Percentiles rank a stretch among this genome's conserved stretches.
Evolutionary conservation across 2,797 vertebrate genomes (phyloP).

Genomic region (Iguana delicatissima): DNA sequence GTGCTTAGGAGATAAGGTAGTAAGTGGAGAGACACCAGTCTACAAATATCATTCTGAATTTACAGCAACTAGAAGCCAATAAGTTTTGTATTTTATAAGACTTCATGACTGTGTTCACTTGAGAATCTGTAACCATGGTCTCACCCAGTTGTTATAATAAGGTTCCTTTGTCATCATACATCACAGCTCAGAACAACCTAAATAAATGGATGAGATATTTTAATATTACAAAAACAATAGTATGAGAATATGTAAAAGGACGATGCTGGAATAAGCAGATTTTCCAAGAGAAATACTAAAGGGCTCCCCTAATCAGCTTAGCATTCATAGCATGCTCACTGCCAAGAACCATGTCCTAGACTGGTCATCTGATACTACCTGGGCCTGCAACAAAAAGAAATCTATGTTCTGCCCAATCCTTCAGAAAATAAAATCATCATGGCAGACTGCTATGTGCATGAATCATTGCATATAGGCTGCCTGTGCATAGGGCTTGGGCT

Average conservation of each 20-base stretch:
- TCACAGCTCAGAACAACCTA: neutral
- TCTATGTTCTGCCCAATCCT: neutral
- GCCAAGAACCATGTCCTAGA: slow-evolving; percentile 1
- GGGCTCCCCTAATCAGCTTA: neutral
- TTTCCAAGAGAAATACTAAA: slow-evolving; percentile 9
- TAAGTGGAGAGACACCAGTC: neutral
- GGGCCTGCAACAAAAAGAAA: neutral
- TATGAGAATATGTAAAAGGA: neutral
- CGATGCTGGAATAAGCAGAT: neutral
- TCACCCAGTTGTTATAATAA: neutral
- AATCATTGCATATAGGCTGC: neutral
- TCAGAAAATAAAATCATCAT: neutral
- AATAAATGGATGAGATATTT: neutral
- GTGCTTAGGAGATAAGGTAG: neutral
- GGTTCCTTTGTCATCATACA: neutral
- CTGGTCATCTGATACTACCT: neutral
- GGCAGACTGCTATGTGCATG: neutral
- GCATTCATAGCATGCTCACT: neutral
- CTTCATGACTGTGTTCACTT: neutral
- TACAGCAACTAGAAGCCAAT: neutral
- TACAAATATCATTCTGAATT: neutral
- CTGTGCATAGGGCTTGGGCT: neutral
- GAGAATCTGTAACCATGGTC: neutral
- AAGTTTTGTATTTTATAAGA: neutral
- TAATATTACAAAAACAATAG: neutral